Evolutionary conservation across 2,797 vertebrate genomes (phyloP), one percentile per base, ranked within the genome.

Genomic region (Malurus splendens): DNA sequence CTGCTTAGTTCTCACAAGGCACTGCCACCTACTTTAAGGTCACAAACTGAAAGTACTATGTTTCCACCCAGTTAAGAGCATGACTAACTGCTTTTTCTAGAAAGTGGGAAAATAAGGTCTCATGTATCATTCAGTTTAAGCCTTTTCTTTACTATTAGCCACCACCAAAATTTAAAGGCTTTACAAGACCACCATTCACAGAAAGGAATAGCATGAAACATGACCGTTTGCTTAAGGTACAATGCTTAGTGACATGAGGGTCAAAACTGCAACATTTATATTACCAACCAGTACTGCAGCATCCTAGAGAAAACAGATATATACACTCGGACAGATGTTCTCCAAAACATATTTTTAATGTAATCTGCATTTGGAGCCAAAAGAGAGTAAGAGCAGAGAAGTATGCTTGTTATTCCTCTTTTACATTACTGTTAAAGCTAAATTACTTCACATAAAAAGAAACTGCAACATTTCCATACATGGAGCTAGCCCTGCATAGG

Each of bases 301-400:
- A 77, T 12, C 13, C 33, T 65, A 61, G 22, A 61, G 32, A 23
- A 85, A 86, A 90, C 11, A 78, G 28, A 94, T 82, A 79, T 9
- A 90, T 22, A 88, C 54, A 94, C 90, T 84, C 57, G 12, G 81
- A 84, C 72, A 91, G 41, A 27, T 91, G 51, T 92, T 93, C 61
- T 95, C 86, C 90, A 94, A 94, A 95, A 94, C 74, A 39, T 91
- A 87, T 39, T 87, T 95, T 95, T 95, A 95, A 91, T 93, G 84
- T 80, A 75, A 90, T 91, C 38, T 90, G 89, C 71, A 92, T 86
- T 70, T 85, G n/a, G 44, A 95, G 57, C 61, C 81, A 90, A 71
- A 76, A 76, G 56, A 89, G 56, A 94, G 32, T 74, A 73, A 78
- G 7, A 93, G 41, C 86, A 85, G 33, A 84, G 83, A 95, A 86